Evolutionary conservation across 2,888 invertebrate genomes (phyloP).

Genomic region (Timandra comae): DNA sequence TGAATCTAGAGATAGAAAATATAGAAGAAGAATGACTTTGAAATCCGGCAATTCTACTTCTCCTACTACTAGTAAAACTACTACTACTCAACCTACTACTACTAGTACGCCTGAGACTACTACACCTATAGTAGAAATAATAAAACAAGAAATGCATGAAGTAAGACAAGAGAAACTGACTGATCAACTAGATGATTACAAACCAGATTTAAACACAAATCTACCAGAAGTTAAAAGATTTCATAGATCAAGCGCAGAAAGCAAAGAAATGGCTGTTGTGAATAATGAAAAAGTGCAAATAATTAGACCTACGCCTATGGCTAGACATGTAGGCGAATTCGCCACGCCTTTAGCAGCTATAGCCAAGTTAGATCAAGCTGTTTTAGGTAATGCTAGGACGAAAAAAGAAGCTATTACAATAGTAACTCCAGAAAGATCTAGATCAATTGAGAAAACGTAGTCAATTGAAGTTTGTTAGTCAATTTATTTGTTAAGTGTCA

Average conservation of each 20-base stretch:
- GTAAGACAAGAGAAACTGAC: constrained; percentile 45
- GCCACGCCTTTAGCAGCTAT: constrained; percentile 49
- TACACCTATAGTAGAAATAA: constrained; percentile 37
- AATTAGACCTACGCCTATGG: constrained; percentile 49
- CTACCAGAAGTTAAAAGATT: constrained; percentile 49
- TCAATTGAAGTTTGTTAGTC: constrained; percentile 46
- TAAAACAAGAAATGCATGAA: constrained; percentile 47
- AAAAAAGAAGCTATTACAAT: constrained; percentile 44
- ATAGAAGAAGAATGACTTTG: constrained; percentile 54
- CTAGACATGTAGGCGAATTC: constrained; percentile 46
- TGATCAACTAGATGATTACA: constrained; percentile 47
- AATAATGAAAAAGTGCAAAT: constrained; percentile 64
- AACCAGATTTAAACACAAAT: constrained; percentile 34
- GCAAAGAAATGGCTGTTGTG: constrained; percentile 47
- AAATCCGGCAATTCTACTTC: constrained; percentile 35
- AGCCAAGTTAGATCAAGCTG: constrained; percentile 57
- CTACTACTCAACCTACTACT: constrained; percentile 17
- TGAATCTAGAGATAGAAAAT: constrained; percentile 44
- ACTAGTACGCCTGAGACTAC: constrained; percentile 13
- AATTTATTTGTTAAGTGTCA: constrained; percentile 51
- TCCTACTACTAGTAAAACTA: constrained; percentile 15
- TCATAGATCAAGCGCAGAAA: constrained; percentile 63
- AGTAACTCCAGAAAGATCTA: constrained; percentile 34
- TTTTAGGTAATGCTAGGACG: constrained; percentile 47
- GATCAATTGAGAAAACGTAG: constrained; percentile 45